A percentile compares a stretch with the other conserved stretches of the same genome.
Evolutionary conservation across 2,888 invertebrate genomes (phyloP).

Genomic region (Eurois occulta): DNA sequence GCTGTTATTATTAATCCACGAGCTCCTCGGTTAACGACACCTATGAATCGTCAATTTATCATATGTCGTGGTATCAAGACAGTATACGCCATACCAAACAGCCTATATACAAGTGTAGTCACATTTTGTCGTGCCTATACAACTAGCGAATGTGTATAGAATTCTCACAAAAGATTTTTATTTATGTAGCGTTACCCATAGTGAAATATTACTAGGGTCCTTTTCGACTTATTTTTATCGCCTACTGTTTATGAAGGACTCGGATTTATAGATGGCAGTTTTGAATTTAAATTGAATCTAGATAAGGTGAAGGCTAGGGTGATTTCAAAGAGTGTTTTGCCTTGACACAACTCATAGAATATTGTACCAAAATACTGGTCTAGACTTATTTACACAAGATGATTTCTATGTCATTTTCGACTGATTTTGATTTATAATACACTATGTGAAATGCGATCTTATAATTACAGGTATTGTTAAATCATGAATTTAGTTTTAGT

Average conservation of each 20-base stretch:
- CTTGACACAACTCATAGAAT: neutral
- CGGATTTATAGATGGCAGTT: slow-evolving; percentile 19
- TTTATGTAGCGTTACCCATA: slow-evolving; percentile 35
- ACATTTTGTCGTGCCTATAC: neutral
- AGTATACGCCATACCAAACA: neutral
- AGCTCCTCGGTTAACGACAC: neutral
- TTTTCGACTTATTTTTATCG: slow-evolving; percentile 44
- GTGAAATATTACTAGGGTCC: slow-evolving; percentile 53
- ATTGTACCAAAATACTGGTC: neutral
- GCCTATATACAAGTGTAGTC: neutral
- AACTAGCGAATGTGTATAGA: slow-evolving; percentile 43
- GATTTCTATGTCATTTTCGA: neutral
- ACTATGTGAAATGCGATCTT: no score
- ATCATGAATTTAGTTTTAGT: neutral
- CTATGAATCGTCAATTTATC: neutral
- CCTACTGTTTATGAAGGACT: slow-evolving; percentile 46
- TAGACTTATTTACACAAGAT: neutral
- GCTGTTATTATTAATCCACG: neutral
- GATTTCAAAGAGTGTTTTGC: neutral
- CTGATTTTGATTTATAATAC: neutral
- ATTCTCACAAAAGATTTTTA: slow-evolving; percentile 57
- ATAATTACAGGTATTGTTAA: neutral
- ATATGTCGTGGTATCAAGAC: neutral
- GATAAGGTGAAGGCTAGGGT: slow-evolving; percentile 1
- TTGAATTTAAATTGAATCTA: slow-evolving; percentile 46